Base-by-base conservation (phyloP, 1,140 invertebrate species). In the Trissolcus basalis region DNA sequence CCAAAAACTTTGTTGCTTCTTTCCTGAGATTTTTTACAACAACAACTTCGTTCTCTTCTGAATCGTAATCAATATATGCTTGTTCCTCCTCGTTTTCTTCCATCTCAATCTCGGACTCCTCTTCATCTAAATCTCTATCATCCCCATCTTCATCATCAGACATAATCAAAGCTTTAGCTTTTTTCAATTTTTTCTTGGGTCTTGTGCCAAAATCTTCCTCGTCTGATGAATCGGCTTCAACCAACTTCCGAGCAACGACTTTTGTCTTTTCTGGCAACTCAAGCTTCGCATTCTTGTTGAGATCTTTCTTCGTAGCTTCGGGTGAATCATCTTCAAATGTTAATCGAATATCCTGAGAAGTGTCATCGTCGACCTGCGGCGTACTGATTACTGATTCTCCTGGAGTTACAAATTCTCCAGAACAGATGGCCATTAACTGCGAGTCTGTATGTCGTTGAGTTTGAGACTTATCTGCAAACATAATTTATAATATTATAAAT, bases 11-110 rank as follows among this genome's bases (percentile, higher is more conserved):
- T 48, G 86, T 84, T 0, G 89, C 85, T 19, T 90, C 87, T 47
- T 89, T 87, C 72, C 89, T 89, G 48, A 90, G 90, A 71, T 89
- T 87, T 50, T 80, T 87, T 51, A 81, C 88, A 45, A 87, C 54
- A 41, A 86, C 81, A 72, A 93, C 89, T 87, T 94, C 93, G 85
- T 95, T 94, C 82, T 94, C 93, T 81, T 94, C 93, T 0, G 93
- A 94, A 85, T 94, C 93, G 83, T 93, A 93, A 73, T 92, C 91
- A 10, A 93, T 85, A 56, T 90, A 85, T 71, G 89, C 84, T 49
- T 89, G 87, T 65, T 90, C 85, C 4, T 79, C 53, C 78, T 81
- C 75, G 50, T 19, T 16, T 15, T 44, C 61, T 33, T 86, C 82
- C 8, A 87, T 81, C 32, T 87, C 81, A 3, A 80, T 76, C 4